These are phyloP conservation scores for Uromys caudimaculatus DNA, from an alignment of 2,797 vertebrate species.

Conservation along the genomic window DNA sequence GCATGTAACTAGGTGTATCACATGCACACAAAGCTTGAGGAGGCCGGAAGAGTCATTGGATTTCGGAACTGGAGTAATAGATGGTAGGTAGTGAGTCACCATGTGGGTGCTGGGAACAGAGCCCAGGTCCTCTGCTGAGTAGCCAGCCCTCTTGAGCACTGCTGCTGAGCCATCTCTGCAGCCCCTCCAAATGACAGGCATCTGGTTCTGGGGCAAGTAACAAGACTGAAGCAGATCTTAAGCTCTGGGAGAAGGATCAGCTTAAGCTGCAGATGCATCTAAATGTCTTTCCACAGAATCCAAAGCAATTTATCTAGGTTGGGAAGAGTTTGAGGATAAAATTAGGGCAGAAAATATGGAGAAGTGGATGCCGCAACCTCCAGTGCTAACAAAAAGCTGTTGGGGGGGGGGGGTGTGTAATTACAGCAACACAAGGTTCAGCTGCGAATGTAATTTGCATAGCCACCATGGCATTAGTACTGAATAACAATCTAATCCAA, in stretches of 20 bases:
- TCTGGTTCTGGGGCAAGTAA: not conserved
- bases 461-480: not conserved
- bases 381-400: constrained; percentile 22
- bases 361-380: not conserved
- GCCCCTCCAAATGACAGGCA: not conserved
- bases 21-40: not conserved
- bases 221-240: not conserved
- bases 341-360: not conserved
- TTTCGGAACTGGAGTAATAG: not conserved
- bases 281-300: not conserved
- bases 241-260: not conserved
- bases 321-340: not conserved
- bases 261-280: not conserved
- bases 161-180: not conserved
- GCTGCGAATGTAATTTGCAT: not conserved
- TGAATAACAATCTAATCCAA: not conserved
- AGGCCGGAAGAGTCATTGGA: not conserved
- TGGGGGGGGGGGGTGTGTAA: not conserved
- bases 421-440: not conserved
- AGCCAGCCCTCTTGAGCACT: not conserved
- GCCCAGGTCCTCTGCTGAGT: not conserved
- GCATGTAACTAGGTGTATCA: not conserved
- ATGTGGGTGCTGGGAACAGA: not conserved
- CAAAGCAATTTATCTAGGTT: not conserved
- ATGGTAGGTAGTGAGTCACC: not conserved